phyloP scores from a whole-genome alignment of 1,140 invertebrate genomes.

The Cyclina sinensis region DNA sequence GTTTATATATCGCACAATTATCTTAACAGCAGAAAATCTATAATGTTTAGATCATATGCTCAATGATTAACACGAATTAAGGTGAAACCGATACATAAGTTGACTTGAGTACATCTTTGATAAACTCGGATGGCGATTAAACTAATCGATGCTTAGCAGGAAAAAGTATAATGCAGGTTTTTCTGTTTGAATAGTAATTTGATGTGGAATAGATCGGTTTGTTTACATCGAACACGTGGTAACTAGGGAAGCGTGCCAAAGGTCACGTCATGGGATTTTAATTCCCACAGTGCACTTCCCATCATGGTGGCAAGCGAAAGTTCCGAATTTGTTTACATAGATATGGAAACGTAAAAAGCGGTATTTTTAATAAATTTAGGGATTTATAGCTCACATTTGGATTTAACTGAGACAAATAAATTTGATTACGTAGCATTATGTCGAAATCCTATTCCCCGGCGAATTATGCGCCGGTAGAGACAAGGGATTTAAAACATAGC shows the following conservation, averaged over 20 bases:
- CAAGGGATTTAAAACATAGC: constrained; percentile 36
- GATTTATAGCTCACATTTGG: neutral
- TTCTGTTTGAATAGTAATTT: too few species aligned
- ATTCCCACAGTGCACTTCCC: constrained; percentile 60
- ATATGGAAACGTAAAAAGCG: constrained; percentile 49
- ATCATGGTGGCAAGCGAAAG: constrained; percentile 47
- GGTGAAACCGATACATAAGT: too few species aligned
- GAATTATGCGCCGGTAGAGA: constrained; percentile 42
- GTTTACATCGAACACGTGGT: constrained; percentile 68
- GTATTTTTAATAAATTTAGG: constrained; percentile 23
- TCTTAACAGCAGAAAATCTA: too few species aligned
- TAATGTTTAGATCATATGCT: too few species aligned
- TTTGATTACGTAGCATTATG: too few species aligned
- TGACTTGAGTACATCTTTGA: too few species aligned
- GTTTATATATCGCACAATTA: too few species aligned
- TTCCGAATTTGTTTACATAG: constrained; percentile 66
- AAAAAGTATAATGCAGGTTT: too few species aligned
- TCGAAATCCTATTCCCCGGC: constrained; percentile 7
- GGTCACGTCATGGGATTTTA: constrained; percentile 48
- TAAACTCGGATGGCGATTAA: too few species aligned
- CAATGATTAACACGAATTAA: too few species aligned
- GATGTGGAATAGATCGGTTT: constrained; percentile 37
- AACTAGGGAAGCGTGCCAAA: constrained; percentile 63
- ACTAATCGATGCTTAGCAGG: too few species aligned
- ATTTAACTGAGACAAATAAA: neutral